Base-by-base conservation (phyloP, 2,888 invertebrate species). In the Argynnis bischoffii region DNA sequence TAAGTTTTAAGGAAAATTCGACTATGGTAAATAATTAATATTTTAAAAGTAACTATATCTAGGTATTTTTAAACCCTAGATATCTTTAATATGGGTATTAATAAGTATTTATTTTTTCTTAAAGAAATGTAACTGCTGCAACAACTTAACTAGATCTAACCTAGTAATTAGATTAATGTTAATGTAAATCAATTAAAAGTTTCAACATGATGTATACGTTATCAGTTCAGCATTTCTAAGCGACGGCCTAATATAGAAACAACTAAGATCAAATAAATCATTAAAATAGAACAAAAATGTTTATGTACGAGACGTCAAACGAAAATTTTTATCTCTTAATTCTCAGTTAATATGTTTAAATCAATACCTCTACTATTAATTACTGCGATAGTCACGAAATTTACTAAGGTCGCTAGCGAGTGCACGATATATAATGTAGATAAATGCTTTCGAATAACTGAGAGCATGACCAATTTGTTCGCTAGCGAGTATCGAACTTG, bases 291-390 rank as follows among this genome's bases (percentile, higher is more conserved):
- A 65, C 61, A 2, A n/a, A 41, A 51, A 46, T 59, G 46, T 53
- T 47, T 65, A 65, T 65, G 54, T 31, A 65, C 46, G 16, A 65
- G 13, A 57, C 18, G 53, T 65, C 59, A 65, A 31, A n/a, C n/a
- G n/a, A n/a, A n/a, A 65, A 53, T 3, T 41, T 41, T 54, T 65
- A 65, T 46, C 47, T 51, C 51, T 54, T 65, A 59, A 65, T 65
- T 65, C 47, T 47, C 41, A 50, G 14, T 65, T 59, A 59, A 59
- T 47, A 59, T 14, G 53, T 53, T 53, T 47, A 6, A 6, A 6
- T 47, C 50, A 15, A 61, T n/a, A 6, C 16, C 50, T 50, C 50
- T 41, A 51, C 51, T 41, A 18, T 61, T 51, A 61, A 51, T 51
- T 61, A 18, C 47, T 59, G 48, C 47, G 48, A 48, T n/a, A 48